phyloP scores from a whole-genome alignment of 2,113 vertebrate species.

The Leptosomus discolor region DNA sequence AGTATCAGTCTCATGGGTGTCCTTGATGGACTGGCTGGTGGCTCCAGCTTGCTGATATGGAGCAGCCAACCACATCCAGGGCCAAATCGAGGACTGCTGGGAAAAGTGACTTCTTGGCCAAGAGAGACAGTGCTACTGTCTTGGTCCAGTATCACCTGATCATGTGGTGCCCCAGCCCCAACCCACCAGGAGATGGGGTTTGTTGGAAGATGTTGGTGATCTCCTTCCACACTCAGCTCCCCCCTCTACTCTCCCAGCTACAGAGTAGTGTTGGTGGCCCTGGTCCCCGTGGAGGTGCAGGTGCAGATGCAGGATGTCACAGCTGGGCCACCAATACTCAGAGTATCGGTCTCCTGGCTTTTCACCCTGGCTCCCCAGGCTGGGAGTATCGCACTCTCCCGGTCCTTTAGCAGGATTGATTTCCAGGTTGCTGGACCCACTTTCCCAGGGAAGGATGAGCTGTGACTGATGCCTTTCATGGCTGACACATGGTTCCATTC shows the following conservation, averaged over 20 bases:
- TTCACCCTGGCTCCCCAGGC: not conserved
- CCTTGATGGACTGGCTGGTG: not conserved
- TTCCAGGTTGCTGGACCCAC: not conserved
- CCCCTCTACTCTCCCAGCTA: not conserved
- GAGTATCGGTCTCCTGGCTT: not conserved
- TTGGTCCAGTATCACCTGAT: not conserved
- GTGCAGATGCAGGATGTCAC: not conserved
- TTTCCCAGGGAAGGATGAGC: not conserved
- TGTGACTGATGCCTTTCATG: not conserved
- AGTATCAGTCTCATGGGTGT: not conserved
- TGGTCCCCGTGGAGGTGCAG: not conserved
- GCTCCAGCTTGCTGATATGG: not conserved
- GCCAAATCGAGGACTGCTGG: rapidly evolving
- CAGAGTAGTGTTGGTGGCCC: not conserved
- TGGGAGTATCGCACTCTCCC: not conserved
- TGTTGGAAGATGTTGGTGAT: not conserved
- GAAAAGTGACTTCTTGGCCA: not conserved
- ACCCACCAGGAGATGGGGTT: not conserved
- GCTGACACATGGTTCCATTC: not conserved
- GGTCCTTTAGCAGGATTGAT: not conserved
- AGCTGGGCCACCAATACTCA: not conserved
- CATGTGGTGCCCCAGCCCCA: not conserved
- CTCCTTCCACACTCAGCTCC: not conserved
- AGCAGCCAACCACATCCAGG: not conserved
- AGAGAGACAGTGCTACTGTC: not conserved